These are phyloP conservation scores for Dynastes tityus DNA, from an alignment of 2,888 invertebrate species.

Conservation along the genomic window DNA sequence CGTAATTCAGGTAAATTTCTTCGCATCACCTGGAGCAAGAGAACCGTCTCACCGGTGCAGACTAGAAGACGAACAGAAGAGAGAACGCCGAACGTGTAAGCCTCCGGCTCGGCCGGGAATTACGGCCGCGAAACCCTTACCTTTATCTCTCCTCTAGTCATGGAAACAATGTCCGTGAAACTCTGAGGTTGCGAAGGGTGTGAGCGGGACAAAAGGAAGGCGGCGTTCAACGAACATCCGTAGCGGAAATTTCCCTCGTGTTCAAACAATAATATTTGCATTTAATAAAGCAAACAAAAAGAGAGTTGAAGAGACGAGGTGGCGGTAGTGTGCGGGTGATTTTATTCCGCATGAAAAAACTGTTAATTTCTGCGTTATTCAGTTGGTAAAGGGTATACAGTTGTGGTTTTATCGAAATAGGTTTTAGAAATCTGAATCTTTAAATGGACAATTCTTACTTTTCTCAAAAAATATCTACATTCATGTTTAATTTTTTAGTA, in stretches of 20 bases:
- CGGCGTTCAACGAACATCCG: constrained; percentile 31
- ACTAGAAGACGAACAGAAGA: not conserved
- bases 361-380: constrained; percentile 6
- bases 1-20: too few species aligned
- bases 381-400: too few species aligned
- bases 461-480: too few species aligned
- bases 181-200: not conserved
- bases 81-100: constrained; percentile 7
- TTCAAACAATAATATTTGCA: constrained; percentile 35
- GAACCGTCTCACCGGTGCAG: not conserved
- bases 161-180: constrained; percentile 26
- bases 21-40: not conserved
- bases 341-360: constrained; percentile 20
- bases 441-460: too few species aligned
- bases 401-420: too few species aligned
- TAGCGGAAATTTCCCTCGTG: constrained; percentile 30
- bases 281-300: constrained; percentile 29
- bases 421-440: too few species aligned
- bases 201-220: not conserved
- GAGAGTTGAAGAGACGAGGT: not conserved
- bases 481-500: too few species aligned
- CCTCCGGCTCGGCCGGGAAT: constrained; percentile 15
- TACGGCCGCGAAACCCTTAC: constrained; percentile 28
- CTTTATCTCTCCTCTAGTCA: constrained; percentile 3
- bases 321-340: not conserved